phyloP scores from a whole-genome alignment of 2,888 invertebrate genomes.

The Tipula lateralis region DNA sequence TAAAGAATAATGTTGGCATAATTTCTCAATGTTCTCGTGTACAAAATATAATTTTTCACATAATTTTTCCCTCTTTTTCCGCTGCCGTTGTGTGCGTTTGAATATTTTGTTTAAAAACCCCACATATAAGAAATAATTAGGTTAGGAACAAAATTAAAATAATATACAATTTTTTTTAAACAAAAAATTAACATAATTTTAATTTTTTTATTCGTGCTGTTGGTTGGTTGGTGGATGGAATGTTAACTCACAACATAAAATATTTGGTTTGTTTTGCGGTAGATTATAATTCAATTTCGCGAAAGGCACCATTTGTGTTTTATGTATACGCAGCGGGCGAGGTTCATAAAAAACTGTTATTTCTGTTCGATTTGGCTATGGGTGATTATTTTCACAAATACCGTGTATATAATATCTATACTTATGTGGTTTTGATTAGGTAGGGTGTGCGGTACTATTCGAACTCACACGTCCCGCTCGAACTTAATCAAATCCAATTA shows the following conservation, averaged over 20 bases:
- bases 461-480: background rate
- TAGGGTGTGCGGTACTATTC: background rate
- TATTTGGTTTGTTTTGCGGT: background rate
- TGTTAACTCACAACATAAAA: background rate
- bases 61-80: background rate
- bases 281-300: background rate
- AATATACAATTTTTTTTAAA: background rate
- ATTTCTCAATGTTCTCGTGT: background rate
- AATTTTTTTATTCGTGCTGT: background rate
- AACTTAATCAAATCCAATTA: background rate
- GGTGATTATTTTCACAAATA: background rate
- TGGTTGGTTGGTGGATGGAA: background rate
- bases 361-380: background rate
- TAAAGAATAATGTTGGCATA: background rate
- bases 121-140: conserved; percentile 6
- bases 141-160: background rate
- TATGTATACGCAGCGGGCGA: background rate
- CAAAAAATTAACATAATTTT: background rate
- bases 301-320: background rate
- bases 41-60: background rate
- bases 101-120: background rate
- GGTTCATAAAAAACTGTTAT: background rate
- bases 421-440: background rate
- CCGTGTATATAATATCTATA: background rate
- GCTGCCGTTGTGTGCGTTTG: background rate